Conservation (phyloP, 35 echinoderm and acorn worm species). For the Apostichopus japonicus region DNA sequence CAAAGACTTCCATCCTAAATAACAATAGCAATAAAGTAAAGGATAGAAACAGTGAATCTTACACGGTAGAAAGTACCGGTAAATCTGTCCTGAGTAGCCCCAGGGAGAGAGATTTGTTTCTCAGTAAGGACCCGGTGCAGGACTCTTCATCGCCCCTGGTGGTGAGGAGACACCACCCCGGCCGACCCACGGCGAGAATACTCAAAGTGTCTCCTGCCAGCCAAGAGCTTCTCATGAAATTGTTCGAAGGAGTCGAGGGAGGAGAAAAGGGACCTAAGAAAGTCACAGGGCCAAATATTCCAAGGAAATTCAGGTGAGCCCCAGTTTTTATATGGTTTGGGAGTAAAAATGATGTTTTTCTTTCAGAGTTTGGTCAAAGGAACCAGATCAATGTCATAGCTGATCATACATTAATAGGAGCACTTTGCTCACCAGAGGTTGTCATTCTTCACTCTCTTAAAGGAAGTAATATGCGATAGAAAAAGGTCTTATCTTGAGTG, state of each 20-base stretch:
- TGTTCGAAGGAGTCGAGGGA: constrained; percentile 92
- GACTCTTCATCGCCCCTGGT: constrained; percentile 37
- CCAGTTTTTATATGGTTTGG: neutral
- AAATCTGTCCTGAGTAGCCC: constrained; percentile 45
- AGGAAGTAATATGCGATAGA: too few relatives aligned
- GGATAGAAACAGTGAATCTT: constrained; percentile 52
- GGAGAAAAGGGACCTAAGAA: constrained; percentile 66
- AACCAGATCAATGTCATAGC: too few relatives aligned
- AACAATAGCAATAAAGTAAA: constrained; percentile 51
- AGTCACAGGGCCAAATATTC: neutral
- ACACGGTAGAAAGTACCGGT: neutral
- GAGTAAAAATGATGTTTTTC: too few relatives aligned
- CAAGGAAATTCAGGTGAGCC: constrained; percentile 45
- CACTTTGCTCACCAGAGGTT: too few relatives aligned
- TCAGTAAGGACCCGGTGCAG: constrained; percentile 19
- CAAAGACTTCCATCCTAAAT: constrained; percentile 36
- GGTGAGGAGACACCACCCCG: constrained; percentile 51
- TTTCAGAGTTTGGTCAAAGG: too few relatives aligned
- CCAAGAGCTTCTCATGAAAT: constrained; percentile 73
- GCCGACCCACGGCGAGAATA: constrained; percentile 71
- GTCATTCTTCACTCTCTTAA: too few relatives aligned
- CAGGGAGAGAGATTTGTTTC: constrained; percentile 45
- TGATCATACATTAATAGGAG: too few relatives aligned
- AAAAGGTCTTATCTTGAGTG: fast-evolving
- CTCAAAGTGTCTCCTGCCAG: constrained; percentile 83